Evolutionary conservation across 2,888 invertebrate species (phyloP), one percentile per base, ranked within the genome.

Genomic region (Chydorus sphaericus): DNA sequence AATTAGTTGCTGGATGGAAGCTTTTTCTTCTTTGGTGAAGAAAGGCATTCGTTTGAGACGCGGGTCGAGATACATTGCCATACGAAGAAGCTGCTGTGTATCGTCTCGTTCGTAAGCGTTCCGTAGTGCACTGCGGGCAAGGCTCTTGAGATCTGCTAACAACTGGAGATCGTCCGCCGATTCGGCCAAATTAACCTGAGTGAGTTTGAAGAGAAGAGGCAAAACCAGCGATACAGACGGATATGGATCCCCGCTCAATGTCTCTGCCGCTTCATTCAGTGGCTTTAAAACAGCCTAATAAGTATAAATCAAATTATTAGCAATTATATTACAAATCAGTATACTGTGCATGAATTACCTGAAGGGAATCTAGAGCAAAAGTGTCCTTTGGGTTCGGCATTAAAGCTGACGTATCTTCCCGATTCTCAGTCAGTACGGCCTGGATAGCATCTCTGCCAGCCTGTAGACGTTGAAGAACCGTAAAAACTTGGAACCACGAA

Each of bases 11-110:
- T 54, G 57, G 11, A 57, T 48, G 14, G 48, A 31, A 23, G 37
- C 23, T 26, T 57, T 57, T 31, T 57, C 57, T 23, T 48, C 31
- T 31, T 39, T 39, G 18, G 57, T 26, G 37, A 57, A 57, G 37
- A 57, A 57, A 1, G 57, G 57, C 20, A 57, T 28, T 10, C 53
- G 37, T 23, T 57, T 57, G 14, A 57, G 54, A 36, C 57, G 53
- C 11, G 57, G 57, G 28, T 57, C 57, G 30, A 57, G 48, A 16
- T 48, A 57, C 57, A 57, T 57, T 16, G 57, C 54, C 53, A 53
- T 57, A 16, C 54, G 54, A 18, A 57, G 29, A 10, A 54, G 33
- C 31, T 48, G 54, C 20, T 54, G 54, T 16, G 48, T 54, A 10
- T 57, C 53, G 7, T 57, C 57, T 1, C 57, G 44, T 11, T 53